Conservation (phyloP, 2,797 vertebrate genomes). For the Sebastes cheni region DNA sequence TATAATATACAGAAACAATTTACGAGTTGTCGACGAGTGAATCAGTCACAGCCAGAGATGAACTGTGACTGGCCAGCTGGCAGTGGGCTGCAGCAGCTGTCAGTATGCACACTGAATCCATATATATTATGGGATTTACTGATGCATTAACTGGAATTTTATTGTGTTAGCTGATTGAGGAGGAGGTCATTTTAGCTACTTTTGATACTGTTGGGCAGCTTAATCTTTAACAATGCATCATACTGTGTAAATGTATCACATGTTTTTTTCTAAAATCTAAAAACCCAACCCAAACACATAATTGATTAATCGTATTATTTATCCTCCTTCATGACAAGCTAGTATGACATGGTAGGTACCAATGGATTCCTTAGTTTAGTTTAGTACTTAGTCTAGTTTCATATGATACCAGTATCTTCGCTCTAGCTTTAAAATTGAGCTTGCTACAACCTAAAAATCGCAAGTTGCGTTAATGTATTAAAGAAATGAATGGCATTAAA, state of each 20-base stretch:
- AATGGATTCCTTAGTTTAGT: too few relatives aligned
- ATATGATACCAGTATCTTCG: too few relatives aligned
- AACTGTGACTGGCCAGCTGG: not conserved
- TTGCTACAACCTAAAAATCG: too few relatives aligned
- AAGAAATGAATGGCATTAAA: too few relatives aligned
- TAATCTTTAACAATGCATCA: too few relatives aligned
- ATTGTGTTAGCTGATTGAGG: not conserved
- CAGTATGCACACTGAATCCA: not conserved
- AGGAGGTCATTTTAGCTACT: not conserved
- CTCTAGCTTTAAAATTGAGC: too few relatives aligned
- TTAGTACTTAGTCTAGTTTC: too few relatives aligned
- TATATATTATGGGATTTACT: not conserved
- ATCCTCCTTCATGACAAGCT: too few relatives aligned
- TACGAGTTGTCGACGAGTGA: not conserved
- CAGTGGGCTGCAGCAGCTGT: not conserved
- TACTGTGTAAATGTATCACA: too few relatives aligned
- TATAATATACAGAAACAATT: not conserved
- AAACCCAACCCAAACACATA: not conserved
- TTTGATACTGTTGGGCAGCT: not conserved
- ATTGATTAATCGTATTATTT: too few relatives aligned
- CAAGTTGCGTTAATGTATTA: rapidly evolving
- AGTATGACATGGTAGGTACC: too few relatives aligned
- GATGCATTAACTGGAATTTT: not conserved
- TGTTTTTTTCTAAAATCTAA: not conserved
- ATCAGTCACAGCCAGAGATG: not conserved